phyloP scores from a whole-genome alignment of 2,888 invertebrate species.

The Acleris literana region DNA sequence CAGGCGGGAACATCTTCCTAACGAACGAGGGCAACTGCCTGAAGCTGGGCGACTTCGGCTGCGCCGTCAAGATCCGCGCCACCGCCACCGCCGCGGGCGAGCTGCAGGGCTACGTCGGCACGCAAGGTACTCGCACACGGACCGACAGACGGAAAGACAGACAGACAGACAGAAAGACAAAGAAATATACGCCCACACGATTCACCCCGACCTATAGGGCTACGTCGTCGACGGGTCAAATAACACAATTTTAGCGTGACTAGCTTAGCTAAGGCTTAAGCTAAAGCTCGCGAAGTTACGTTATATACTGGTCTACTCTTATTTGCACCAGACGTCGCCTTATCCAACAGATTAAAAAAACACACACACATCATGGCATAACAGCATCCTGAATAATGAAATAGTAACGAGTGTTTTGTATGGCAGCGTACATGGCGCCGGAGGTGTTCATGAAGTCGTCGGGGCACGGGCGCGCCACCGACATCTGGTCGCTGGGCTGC shows the following conservation, averaged over 20 bases:
- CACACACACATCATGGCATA: too few species aligned
- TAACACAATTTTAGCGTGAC: too few species aligned
- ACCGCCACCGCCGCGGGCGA: slow-evolving; percentile 94
- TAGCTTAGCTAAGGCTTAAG: too few species aligned
- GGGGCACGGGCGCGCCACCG: slow-evolving; percentile 96
- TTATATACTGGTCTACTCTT: too few species aligned
- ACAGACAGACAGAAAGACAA: background rate
- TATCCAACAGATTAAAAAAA: too few species aligned
- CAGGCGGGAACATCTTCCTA: slow-evolving; percentile 96
- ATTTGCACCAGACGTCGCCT: too few species aligned
- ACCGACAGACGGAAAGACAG: background rate
- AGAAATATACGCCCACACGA: background rate
- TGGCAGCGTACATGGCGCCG: slow-evolving; percentile 96
- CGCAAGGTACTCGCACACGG: slow-evolving; percentile 86
- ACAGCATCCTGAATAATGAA: too few species aligned
- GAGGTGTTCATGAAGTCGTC: slow-evolving; percentile 95
- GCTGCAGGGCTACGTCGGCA: slow-evolving; percentile 94
- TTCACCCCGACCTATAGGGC: too few species aligned
- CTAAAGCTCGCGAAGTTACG: too few species aligned
- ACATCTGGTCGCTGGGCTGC: slow-evolving; percentile 98
- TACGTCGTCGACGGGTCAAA: too few species aligned
- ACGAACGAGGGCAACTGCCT: slow-evolving; percentile 93
- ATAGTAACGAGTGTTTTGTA: background rate
- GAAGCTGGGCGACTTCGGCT: slow-evolving; percentile 98
- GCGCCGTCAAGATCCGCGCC: slow-evolving; percentile 95